phyloP scores from a whole-genome alignment of 2,797 vertebrate genomes.

The Glossophaga mutica region DNA sequence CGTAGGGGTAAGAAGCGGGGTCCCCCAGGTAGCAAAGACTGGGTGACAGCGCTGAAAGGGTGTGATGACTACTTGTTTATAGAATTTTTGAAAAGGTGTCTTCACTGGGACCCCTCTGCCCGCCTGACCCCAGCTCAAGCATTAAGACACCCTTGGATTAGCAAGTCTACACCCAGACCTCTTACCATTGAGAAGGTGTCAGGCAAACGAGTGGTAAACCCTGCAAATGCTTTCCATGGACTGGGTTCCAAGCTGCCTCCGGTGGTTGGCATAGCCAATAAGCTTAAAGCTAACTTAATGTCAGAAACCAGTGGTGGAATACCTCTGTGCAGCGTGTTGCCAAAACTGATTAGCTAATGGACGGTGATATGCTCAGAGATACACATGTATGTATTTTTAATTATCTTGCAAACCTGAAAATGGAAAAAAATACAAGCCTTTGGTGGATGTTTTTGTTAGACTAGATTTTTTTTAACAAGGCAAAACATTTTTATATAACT shows the following conservation, averaged over 20 bases:
- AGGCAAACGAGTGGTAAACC: conserved; percentile 87
- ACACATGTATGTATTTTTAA: conserved; percentile 55
- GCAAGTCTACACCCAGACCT: conserved; percentile 89
- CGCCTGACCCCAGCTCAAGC: conserved; percentile 95
- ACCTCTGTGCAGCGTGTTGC: conserved; percentile 94
- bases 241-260: conserved; percentile 91
- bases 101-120: conserved; percentile 94
- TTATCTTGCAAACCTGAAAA: conserved; percentile 48
- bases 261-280: conserved; percentile 86
- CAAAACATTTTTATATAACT: conserved; percentile 74
- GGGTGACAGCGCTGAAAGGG: conserved; percentile 92
- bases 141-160: conserved; percentile 95
- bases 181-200: conserved; percentile 85
- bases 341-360: conserved; percentile 94
- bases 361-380: background rate
- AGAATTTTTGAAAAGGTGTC: conserved; percentile 96
- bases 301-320: conserved; percentile 88
- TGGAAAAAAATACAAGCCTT: conserved; percentile 63
- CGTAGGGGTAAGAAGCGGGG: conserved; percentile 94
- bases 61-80: conserved; percentile 94
- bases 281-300: conserved; percentile 93
- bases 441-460: conserved; percentile 75
- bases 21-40: conserved; percentile 94
- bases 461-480: conserved; percentile 50
- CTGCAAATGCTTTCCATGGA: conserved; percentile 90